These are phyloP conservation scores for Pelagia noctiluca DNA, from an alignment of 30 jellyfish, hydroid and myxozoan genomes.

Conservation along the genomic window DNA sequence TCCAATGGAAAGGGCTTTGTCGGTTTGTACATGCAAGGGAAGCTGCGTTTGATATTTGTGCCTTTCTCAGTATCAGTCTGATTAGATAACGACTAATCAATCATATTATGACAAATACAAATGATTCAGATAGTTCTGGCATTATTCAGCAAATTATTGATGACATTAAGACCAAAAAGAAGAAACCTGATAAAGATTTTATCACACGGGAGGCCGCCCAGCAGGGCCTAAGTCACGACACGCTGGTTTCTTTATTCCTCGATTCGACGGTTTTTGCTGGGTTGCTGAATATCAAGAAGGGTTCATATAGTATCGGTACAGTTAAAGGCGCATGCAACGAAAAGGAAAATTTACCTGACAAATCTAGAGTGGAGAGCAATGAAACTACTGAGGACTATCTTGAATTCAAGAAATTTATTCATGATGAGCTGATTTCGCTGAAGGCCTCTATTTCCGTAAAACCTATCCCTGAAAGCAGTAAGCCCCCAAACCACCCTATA, in stretches of 20 bases:
- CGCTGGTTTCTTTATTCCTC: conserved; percentile 1
- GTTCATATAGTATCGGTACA: background rate
- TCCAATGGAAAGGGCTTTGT: no score
- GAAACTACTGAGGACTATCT: conserved; percentile 31
- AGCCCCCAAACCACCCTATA: conserved; percentile 32
- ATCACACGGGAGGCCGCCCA: conserved; percentile 12
- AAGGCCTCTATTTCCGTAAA: conserved; percentile 28
- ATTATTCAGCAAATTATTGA: conserved; percentile 33
- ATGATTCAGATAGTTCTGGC: conserved; percentile 26
- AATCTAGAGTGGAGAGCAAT: conserved; percentile 32
- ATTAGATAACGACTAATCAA: no score
- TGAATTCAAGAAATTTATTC: conserved; percentile 33
- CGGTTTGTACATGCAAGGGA: no score
- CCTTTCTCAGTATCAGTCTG: no score
- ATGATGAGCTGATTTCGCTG: conserved; percentile 35
- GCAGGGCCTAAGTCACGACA: conserved; percentile 10
- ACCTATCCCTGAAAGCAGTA: conserved; percentile 15
- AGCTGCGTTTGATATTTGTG: no score
- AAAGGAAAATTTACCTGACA: conserved; percentile 1
- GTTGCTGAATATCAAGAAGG: conserved; percentile 2
- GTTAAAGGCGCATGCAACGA: conserved; percentile 5
- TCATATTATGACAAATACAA: no score
- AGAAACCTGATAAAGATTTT: conserved; percentile 45
- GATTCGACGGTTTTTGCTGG: conserved; percentile 2
- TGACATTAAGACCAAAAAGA: conserved; percentile 46